Base-by-base conservation (phyloP, 2,888 invertebrate genomes). In the Machimus rusticus region DNA sequence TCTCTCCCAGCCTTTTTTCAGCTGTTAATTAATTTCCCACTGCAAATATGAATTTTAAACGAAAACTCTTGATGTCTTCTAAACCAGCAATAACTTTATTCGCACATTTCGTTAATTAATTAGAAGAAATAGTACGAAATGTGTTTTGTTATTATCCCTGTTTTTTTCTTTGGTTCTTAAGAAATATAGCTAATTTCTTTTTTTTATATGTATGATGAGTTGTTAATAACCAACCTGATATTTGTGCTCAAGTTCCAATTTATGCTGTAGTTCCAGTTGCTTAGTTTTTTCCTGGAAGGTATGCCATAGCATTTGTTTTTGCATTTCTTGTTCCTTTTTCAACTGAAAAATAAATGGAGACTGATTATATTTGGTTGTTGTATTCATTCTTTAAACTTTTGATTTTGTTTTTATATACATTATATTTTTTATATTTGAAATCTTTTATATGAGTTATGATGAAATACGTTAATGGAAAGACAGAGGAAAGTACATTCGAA, bases 251-350 rank as follows among this genome's bases (percentile, higher is more conserved):
- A 98, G 94, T 93, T 98, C 97, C 91, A 97, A 96, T 93, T 98
- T 97, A 93, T 98, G 98, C 92, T 98, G 96, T 92, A 97, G 96
- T 90, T 97, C 97, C 89, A 98, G 94, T 93, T 98, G 97, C 92
- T 98, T 97, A 91, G 97, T 96, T 93, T 98, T 97, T 91, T 96
- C 97, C 93, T 98, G 97, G 94, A 97, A 98, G 92, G 97, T 97
- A 93, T 98, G 97, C 91, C 97, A 94, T 90, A 98, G 94, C 91
- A 97, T 96, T 93, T 98, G 97, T 92, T 98, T 98, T 93, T 98
- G 98, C 91, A 98, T 93, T 93, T 98, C 97, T 93, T 98, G 98
- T 92, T 97, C 97, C 93, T 98, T 97, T 94, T 98, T 98, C 92
- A 98, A 94, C 97, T 98, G 96, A 91, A 96, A 90, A 89, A 39